phyloP scores from a whole-genome alignment of 2,113 vertebrate species.

The Ophthalmolycus amberensis region DNA sequence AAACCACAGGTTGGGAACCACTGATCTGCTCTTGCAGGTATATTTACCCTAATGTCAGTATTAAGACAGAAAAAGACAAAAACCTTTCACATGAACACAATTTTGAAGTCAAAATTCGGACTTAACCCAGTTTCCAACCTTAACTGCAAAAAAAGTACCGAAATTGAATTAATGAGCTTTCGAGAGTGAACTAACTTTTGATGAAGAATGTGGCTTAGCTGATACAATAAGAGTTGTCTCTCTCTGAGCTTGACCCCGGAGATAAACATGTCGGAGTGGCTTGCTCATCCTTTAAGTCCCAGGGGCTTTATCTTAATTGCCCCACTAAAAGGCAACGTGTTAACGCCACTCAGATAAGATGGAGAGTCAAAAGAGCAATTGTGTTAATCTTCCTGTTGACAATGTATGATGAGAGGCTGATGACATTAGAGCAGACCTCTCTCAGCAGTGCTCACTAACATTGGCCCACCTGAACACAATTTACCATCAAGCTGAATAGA shows the following conservation, averaged over 20 bases:
- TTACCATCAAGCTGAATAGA: slow-evolving; percentile 24
- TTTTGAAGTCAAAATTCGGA: neutral
- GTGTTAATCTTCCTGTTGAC: slow-evolving; percentile 58
- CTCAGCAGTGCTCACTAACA: slow-evolving; percentile 58
- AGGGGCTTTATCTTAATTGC: slow-evolving; percentile 56
- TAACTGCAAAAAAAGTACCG: neutral
- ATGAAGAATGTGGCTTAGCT: neutral
- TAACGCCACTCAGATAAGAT: slow-evolving; percentile 47
- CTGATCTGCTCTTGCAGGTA: neutral
- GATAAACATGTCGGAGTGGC: slow-evolving; percentile 27
- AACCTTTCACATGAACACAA: neutral
- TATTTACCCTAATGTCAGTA: neutral
- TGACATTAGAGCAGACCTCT: slow-evolving; percentile 59
- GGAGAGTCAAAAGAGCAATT: slow-evolving; percentile 53
- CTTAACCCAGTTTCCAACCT: neutral
- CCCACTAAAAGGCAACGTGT: slow-evolving; percentile 7
- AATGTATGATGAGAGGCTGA: slow-evolving; percentile 57
- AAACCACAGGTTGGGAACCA: neutral
- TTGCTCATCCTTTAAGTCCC: slow-evolving; percentile 14
- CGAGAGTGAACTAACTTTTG: neutral
- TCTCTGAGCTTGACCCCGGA: slow-evolving; percentile 6
- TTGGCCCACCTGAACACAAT: slow-evolving; percentile 67
- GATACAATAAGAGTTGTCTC: neutral
- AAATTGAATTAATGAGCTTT: neutral
- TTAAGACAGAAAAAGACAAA: neutral